Evolutionary conservation across 1,140 invertebrate species (phyloP), one percentile per base, ranked within the genome.

Genomic region (Stegodyphus dumicola): DNA sequence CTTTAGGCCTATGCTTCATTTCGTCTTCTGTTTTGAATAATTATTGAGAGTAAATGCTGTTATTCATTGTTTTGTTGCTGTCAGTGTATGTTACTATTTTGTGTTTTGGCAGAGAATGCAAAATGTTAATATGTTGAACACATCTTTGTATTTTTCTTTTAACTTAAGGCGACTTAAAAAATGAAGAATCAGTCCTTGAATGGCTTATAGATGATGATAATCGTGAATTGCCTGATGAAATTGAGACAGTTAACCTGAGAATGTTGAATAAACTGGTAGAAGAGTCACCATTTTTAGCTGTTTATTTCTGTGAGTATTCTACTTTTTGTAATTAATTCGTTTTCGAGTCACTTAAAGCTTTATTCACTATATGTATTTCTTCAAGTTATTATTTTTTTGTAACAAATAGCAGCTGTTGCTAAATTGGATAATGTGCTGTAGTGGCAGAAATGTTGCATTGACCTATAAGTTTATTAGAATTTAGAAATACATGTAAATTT

Each of bases 131-230:
- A 11, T 80, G 33, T 49, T 70, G 49, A 75, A 18, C 15, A 51
- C 33, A 33, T 33, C 33, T 33, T 79, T 52, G 13, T 15, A 64
- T 18, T 65, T 64, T 75, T 75, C 7, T 56, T 75, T 69, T 67
- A 33, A 49, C 87, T 88, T 33, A 77, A 94, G 96, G 96, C 56
- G 96, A 98, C 91, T 91, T 98, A 18, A 95, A 97, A 86, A 89
- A 89, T 88, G 90, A 90, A 85, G 88, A 90, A 74, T 80, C 79
- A 74, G 89, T 91, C 17, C 87, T 90, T 33, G 96, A 98, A 91
- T 98, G 96, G 96, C 91, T 98, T 0, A 95, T 96, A 85, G 96
- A 98, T 90, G 96, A 98, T 90, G 96, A 98, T 86, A 98, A 97
- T 90, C 93, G 97, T 15, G 96, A 98, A 92, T 89, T 98, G 85